Evolutionary conservation across 2,888 invertebrate genomes (phyloP), one percentile per base, ranked within the genome.

Genomic region (Epirrita christyi): DNA sequence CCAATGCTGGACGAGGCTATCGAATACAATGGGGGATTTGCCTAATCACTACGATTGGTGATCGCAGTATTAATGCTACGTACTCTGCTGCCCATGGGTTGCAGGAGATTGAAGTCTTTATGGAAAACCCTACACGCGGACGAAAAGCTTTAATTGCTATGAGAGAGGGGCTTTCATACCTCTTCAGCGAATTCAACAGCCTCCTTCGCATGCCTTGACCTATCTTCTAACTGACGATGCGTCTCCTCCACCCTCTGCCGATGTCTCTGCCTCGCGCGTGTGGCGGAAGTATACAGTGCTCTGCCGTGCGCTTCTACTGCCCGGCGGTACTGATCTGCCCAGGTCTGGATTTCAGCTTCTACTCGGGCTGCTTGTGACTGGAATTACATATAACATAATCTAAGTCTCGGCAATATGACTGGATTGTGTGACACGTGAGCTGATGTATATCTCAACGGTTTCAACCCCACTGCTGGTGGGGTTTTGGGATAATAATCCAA

Each of bases 141-240:
- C 21, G 21, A 21, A 21, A 21, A 21, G 21, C 2, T 21, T 4
- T 21, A 3, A 21, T 4, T 21, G 21, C 21, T 21, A 5, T 32
- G 32, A 32, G 32, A 32, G 3, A 32, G 9, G 32, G 2, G 7
- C 32, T 32, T 9, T 5, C 37, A 36, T 27, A 93, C 88, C 76
- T 95, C 94, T 55, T 95, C 94, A 55, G 94, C 92, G 67, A 95
- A 95, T 32, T 88, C 82, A 0, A 95, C 93, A 0, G 94, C 94
- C 11, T 94, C 93, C 43, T 87, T 79, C 0, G 94, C 94, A 52
- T 94, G 93, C 3, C 84, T 81, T 0, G 93, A 92, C 14, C 93
- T 85, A 61, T 93, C 91, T 38, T 93, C 93, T 67, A 93, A 73
- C 56, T 85, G 86, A 0, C 75, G 64, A 42, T 86, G 85, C 56